Conservation (phyloP, 2,113 vertebrate genomes). For the Zosterops hypoxanthus region DNA sequence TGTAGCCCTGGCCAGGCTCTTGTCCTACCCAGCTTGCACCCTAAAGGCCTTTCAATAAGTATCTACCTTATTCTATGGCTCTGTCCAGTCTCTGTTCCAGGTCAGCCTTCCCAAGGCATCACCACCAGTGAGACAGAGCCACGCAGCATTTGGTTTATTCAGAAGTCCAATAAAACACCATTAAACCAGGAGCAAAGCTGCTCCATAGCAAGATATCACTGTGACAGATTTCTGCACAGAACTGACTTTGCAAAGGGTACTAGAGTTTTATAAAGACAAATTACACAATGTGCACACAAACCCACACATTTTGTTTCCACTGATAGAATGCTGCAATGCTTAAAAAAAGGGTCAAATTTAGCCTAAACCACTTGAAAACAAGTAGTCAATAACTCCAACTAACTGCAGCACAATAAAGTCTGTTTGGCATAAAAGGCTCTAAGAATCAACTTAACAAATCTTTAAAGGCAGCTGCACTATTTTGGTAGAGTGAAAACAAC, state of each 20-base stretch:
- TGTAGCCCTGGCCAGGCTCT: too few relatives aligned
- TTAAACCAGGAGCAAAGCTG: not conserved
- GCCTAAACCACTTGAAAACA: not conserved
- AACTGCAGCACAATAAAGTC: not conserved
- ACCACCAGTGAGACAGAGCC: not conserved
- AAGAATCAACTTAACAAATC: accelerated
- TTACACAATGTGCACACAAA: not conserved
- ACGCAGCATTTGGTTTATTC: not conserved
- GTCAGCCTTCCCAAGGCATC: too few relatives aligned
- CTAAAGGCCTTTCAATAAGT: too few relatives aligned
- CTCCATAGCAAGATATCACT: not conserved
- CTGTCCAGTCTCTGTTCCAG: too few relatives aligned
- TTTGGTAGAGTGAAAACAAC: not conserved
- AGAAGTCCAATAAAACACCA: not conserved
- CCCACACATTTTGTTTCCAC: not conserved
- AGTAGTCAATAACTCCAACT: not conserved
- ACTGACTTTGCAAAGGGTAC: not conserved
- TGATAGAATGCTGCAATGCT: not conserved
- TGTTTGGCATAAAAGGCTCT: not conserved
- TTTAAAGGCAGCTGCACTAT: not conserved
- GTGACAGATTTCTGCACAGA: not conserved
- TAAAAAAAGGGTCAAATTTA: not conserved
- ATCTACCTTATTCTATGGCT: too few relatives aligned
- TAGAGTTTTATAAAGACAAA: not conserved
- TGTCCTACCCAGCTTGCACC: too few relatives aligned